Percentiles rank a stretch among this genome's conserved stretches.
These are phyloP conservation scores for Etheostoma spectabile DNA, from an alignment of 2,113 vertebrate genomes.

Conservation along the genomic window DNA sequence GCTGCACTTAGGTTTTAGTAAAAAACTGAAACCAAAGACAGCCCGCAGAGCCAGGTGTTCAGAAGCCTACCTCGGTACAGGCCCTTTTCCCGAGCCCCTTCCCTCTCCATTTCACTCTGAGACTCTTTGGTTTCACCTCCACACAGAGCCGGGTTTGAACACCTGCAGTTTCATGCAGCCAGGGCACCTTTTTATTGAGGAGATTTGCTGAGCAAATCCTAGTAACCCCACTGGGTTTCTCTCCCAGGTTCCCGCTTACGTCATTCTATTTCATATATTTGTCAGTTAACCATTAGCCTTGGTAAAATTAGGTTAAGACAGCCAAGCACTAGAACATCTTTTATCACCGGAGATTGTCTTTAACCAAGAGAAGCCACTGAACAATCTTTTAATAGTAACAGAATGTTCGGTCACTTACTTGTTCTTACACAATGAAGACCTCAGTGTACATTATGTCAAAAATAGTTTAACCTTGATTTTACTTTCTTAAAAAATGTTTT, in stretches of 20 bases:
- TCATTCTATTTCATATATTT: constrained; percentile 67
- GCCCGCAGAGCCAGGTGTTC: constrained; percentile 38
- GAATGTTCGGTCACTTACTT: constrained; percentile 8
- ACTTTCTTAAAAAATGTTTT: not conserved
- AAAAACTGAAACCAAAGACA: constrained; percentile 51
- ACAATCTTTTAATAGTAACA: constrained; percentile 31
- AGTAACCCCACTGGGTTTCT: constrained; percentile 75
- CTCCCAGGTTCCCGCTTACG: constrained; percentile 61
- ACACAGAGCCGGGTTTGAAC: constrained; percentile 48
- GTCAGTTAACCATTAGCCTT: constrained; percentile 62
- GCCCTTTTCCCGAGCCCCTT: constrained; percentile 23
- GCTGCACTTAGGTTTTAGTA: not conserved
- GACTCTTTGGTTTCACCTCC: constrained; percentile 55
- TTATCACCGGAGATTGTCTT: constrained; percentile 43
- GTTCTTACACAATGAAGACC: constrained; percentile 12
- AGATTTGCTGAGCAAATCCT: constrained; percentile 81
- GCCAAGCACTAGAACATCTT: constrained; percentile 23
- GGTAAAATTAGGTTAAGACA: constrained; percentile 43
- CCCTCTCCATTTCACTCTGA: constrained; percentile 33
- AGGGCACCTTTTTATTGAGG: constrained; percentile 74
- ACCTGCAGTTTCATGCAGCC: constrained; percentile 60
- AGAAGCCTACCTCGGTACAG: constrained; percentile 4
- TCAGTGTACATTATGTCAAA: not conserved
- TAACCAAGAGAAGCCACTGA: constrained; percentile 1
- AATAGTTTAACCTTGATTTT: not conserved